phyloP scores from a whole-genome alignment of 2,113 vertebrate species.

The Chaetops frenatus region DNA sequence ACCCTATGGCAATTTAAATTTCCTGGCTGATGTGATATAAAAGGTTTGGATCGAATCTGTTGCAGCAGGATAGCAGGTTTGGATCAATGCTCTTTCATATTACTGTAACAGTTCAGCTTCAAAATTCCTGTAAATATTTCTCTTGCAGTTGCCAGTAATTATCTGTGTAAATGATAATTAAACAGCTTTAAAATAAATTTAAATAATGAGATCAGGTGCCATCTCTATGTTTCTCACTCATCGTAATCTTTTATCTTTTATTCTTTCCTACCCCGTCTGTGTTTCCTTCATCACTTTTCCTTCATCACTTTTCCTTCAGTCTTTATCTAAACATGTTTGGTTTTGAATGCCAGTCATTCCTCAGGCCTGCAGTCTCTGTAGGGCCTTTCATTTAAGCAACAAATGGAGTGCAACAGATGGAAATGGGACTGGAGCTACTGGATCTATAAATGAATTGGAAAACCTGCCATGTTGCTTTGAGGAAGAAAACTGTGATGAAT shows the following conservation, averaged over 20 bases:
- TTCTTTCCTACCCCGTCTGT: neutral
- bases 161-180: neutral
- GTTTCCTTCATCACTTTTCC: neutral
- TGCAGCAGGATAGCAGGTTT: neutral
- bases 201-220: neutral
- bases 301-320: neutral
- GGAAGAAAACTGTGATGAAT: neutral
- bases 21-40: neutral
- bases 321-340: neutral
- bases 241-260: neutral
- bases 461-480: neutral
- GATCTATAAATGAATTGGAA: neutral
- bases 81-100: slow-evolving; percentile 39
- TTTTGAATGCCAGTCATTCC: neutral
- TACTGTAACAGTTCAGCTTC: slow-evolving; percentile 9
- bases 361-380: neutral
- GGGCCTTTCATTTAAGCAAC: neutral
- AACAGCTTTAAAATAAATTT: neutral
- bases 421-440: neutral
- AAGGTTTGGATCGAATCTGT: neutral
- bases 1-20: neutral
- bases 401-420: neutral
- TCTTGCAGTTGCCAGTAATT: neutral
- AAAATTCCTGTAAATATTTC: slow-evolving; percentile 43
- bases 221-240: neutral